These are phyloP conservation scores for Archaeoteleia sp. DNA, from an alignment of 2,888 invertebrate genomes.

Conservation along the genomic window DNA sequence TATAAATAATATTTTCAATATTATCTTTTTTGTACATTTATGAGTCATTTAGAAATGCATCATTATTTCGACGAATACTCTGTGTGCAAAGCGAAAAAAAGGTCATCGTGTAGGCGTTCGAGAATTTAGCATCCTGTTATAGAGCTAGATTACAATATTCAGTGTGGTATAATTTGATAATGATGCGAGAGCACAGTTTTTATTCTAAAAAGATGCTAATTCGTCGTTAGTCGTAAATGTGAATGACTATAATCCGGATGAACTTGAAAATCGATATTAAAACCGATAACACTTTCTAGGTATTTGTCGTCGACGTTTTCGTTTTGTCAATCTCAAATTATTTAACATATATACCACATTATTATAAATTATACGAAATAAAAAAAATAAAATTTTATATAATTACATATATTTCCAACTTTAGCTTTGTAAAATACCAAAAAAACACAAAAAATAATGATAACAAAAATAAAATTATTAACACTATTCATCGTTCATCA, in stretches of 20 bases:
- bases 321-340: slow-evolving; percentile 12
- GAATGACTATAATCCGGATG: slow-evolving; percentile 47
- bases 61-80: slow-evolving; percentile 1
- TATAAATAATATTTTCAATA: too few relatives aligned
- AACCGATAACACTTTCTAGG: slow-evolving; percentile 22
- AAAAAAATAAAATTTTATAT: too few relatives aligned
- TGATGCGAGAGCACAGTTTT: slow-evolving; percentile 69
- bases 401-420: too few relatives aligned
- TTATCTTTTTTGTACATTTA: not conserved
- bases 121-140: slow-evolving; percentile 34
- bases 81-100: slow-evolving; percentile 29
- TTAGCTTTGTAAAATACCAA: too few relatives aligned
- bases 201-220: slow-evolving; percentile 73
- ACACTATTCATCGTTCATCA: too few relatives aligned
- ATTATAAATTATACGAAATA: too few relatives aligned
- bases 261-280: slow-evolving; percentile 39
- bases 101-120: slow-evolving; percentile 60
- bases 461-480: too few relatives aligned
- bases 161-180: slow-evolving; percentile 72
- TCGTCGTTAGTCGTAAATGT: slow-evolving; percentile 64
- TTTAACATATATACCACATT: too few relatives aligned
- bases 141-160: slow-evolving; percentile 70
- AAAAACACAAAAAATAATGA: too few relatives aligned
- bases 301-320: slow-evolving; percentile 6
- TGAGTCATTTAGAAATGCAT: not conserved